phyloP scores from a whole-genome alignment of 1,140 invertebrate species.

The Chrysopa pallens region DNA sequence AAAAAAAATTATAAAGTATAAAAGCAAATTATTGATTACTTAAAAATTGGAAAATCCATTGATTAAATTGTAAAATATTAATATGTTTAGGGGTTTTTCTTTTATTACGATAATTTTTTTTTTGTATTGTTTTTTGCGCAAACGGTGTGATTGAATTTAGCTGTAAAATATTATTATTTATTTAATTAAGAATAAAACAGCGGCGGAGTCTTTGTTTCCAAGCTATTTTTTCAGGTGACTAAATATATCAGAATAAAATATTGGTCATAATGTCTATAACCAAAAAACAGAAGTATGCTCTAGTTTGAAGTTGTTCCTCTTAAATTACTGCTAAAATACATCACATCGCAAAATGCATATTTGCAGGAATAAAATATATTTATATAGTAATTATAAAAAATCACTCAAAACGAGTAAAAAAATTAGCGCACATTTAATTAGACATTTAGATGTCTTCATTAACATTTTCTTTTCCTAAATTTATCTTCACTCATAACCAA shows the following conservation, averaged over 20 bases:
- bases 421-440: too few relatives aligned
- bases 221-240: too few relatives aligned
- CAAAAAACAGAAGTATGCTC: slow-evolving; percentile 25
- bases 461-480: too few relatives aligned
- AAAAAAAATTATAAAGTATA: background rate
- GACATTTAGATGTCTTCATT: too few relatives aligned
- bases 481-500: too few relatives aligned
- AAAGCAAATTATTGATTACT: background rate
- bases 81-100: slow-evolving; percentile 7
- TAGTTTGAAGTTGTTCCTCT: slow-evolving; percentile 24
- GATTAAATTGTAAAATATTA: too few relatives aligned
- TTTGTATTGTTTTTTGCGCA: slow-evolving; percentile 12
- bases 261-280: slow-evolving; percentile 17
- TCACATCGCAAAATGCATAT: slow-evolving; percentile 59
- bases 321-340: slow-evolving; percentile 60
- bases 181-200: background rate
- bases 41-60: background rate
- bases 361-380: slow-evolving; percentile 61
- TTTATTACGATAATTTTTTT: slow-evolving; percentile 26
- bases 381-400: slow-evolving; percentile 47
- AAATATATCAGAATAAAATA: background rate
- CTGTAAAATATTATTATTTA: slow-evolving; percentile 20
- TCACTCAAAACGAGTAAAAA: slow-evolving; percentile 24
- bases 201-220: background rate
- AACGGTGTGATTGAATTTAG: slow-evolving; percentile 24